Percentiles rank a stretch among this genome's conserved stretches.
Conservation (phyloP, 2,113 vertebrate genomes). For the Notechis scutatus region DNA sequence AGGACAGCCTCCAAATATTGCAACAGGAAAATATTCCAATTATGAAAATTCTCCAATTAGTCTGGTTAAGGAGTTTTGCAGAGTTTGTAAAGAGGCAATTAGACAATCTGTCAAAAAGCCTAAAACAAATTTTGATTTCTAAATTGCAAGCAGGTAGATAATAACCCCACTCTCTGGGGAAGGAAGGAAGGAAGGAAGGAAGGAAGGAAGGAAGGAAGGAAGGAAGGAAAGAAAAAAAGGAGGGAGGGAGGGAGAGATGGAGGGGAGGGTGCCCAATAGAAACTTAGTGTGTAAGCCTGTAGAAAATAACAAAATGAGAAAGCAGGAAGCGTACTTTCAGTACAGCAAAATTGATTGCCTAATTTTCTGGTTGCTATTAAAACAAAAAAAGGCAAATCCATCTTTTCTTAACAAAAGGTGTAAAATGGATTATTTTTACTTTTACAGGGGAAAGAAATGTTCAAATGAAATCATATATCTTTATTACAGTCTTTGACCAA, state of each 20-base stretch:
- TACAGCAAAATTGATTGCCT: neutral
- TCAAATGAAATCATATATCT: neutral
- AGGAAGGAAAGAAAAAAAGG: fast-evolving
- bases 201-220: no score
- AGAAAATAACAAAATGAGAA: neutral
- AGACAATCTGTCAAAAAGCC: neutral
- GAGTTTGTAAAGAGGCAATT: neutral
- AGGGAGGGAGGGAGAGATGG: neutral
- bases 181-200: no score
- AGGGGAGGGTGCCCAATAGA: neutral
- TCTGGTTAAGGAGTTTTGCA: neutral
- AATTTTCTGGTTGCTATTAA: no score
- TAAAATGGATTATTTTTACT: neutral
- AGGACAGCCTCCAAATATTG: neutral
- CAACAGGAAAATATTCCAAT: no score
- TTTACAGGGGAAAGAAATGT: neutral
- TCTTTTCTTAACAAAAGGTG: neutral
- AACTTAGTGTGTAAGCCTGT: neutral
- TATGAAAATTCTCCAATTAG: neutral
- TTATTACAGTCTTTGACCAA: neutral
- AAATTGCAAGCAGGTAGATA: neutral
- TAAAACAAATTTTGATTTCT: neutral
- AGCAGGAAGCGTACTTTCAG: neutral
- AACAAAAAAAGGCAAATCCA: neutral
- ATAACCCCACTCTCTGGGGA: neutral